These are phyloP conservation scores for Xylota segnis DNA, from an alignment of 2,888 invertebrate genomes.

Conservation along the genomic window DNA sequence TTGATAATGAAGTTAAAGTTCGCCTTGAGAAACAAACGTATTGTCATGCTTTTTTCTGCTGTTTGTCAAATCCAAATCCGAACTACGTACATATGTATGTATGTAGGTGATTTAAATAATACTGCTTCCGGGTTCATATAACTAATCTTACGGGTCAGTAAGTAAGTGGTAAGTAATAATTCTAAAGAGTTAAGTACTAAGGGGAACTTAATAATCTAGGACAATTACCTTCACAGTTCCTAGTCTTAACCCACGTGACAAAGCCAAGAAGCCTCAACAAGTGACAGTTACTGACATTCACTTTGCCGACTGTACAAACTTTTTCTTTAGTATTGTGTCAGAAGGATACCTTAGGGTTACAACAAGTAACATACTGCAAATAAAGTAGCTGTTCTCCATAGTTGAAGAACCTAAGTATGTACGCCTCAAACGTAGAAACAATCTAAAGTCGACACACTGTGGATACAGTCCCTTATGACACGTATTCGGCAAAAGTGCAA, in stretches of 20 bases:
- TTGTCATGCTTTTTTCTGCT: no score
- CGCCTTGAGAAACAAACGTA: no score
- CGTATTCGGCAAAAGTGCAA: slow-evolving; percentile 33
- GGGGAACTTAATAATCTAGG: slow-evolving; percentile 16
- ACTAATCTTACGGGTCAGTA: no score
- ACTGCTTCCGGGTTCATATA: no score
- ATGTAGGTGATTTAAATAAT: no score
- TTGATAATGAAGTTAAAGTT: no score
- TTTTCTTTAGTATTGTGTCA: slow-evolving; percentile 28
- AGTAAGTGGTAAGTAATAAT: no score
- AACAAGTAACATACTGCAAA: slow-evolving; percentile 29
- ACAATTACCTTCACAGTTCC: slow-evolving; percentile 28
- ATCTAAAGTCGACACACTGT: neutral
- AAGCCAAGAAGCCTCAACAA: slow-evolving; percentile 39
- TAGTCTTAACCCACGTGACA: slow-evolving; percentile 12
- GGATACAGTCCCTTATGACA: slow-evolving; percentile 35
- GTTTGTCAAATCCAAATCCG: no score
- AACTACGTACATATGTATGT: no score
- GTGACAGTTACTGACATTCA: slow-evolving; percentile 63
- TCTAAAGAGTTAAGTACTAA: neutral
- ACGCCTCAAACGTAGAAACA: slow-evolving; percentile 1
- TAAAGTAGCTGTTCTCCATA: neutral
- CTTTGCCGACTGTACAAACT: slow-evolving; percentile 29
- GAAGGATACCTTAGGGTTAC: slow-evolving; percentile 2
- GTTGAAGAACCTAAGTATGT: neutral